Percentiles rank a stretch among this genome's conserved stretches.
These are phyloP conservation scores for Mesembrinibis cayennensis DNA, from an alignment of 2,113 vertebrate genomes.

Conservation along the genomic window DNA sequence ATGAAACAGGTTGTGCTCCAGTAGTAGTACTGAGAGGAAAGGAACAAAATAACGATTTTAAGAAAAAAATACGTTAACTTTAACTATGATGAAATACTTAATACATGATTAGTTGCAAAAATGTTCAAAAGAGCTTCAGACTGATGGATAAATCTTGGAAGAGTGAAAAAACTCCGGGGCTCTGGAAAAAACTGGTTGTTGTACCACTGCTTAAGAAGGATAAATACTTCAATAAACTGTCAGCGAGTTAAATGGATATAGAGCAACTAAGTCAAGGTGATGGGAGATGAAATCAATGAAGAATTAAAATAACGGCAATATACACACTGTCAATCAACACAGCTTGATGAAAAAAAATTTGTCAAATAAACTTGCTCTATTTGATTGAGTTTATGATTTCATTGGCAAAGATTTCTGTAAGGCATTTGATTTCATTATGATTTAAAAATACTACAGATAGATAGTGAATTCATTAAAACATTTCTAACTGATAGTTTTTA, in stretches of 20 bases:
- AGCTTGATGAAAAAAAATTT: neutral
- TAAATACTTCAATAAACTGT: neutral
- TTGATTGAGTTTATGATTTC: neutral
- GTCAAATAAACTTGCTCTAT: neutral
- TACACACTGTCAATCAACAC: neutral
- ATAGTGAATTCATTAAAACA: neutral
- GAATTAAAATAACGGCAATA: constrained; percentile 7
- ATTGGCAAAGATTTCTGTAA: neutral
- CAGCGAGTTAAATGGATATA: neutral
- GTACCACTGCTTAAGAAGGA: neutral
- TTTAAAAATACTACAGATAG: neutral
- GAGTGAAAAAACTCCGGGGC: neutral
- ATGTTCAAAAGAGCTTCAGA: neutral
- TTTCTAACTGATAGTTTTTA: neutral
- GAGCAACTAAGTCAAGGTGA: neutral
- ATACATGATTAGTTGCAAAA: neutral
- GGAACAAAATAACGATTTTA: neutral
- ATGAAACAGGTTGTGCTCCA: neutral
- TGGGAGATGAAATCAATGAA: neutral
- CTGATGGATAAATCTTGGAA: neutral
- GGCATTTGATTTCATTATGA: neutral
- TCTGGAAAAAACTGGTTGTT: neutral
- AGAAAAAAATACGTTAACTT: neutral
- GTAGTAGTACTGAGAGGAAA: neutral
- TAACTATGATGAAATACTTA: neutral